Evolutionary conservation across 1,140 invertebrate genomes (phyloP).

Genomic region (Elymnias hypermnestra): DNA sequence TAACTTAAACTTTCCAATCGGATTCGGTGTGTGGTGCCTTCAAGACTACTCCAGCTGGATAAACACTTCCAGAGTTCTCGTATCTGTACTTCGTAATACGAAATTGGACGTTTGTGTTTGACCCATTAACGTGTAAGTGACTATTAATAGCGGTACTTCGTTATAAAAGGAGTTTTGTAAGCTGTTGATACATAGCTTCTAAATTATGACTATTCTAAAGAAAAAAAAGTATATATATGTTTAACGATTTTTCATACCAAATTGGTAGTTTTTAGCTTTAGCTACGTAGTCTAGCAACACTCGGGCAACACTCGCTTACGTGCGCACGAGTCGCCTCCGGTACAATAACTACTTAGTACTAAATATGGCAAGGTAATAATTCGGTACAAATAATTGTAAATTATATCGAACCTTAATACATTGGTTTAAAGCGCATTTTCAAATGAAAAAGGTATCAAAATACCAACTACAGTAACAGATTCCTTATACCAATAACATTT

Average conservation of each 20-base stretch:
- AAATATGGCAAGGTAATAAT: no score
- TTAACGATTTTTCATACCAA: conserved; percentile 31
- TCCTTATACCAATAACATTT: no score
- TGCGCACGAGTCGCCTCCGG: conserved; percentile 42
- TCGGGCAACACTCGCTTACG: conserved; percentile 37
- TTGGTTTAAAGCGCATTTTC: no score
- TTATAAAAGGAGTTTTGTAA: conserved; percentile 19
- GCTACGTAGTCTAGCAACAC: conserved; percentile 27
- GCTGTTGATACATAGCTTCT: conserved; percentile 25
- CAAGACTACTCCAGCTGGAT: neutral
- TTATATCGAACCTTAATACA: no score
- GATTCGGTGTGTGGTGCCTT: no score
- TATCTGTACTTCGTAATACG: neutral
- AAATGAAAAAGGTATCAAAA: no score
- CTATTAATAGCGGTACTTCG: conserved; percentile 7
- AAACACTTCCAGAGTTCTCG: neutral
- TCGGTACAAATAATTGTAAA: no score
- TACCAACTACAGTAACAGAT: no score
- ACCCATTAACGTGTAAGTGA: conserved; percentile 9
- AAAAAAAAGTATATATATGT: conserved; percentile 7
- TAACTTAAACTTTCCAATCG: no score
- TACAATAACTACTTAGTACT: conserved; percentile 61
- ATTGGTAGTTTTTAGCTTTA: conserved; percentile 32
- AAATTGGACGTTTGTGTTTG: neutral
- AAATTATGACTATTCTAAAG: conserved; percentile 17